Evolutionary conservation across 2,113 vertebrate species (phyloP), one percentile per base, ranked within the genome.

Genomic region (Eurystomus gularis): DNA sequence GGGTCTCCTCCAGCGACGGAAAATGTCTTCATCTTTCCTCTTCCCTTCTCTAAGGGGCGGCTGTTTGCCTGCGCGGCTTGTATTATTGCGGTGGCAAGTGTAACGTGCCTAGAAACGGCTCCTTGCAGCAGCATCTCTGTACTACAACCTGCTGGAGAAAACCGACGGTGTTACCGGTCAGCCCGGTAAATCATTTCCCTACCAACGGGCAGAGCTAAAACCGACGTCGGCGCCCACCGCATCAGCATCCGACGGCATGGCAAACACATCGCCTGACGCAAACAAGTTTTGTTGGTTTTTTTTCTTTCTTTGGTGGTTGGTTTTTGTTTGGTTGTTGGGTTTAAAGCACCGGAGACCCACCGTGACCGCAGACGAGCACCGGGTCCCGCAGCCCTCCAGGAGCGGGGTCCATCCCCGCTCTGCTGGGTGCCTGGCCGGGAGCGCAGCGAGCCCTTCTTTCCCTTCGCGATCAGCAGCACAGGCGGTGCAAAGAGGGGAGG

Each of bases 271-370:
- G 35, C 17, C 46, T n/a, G 24, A n/a, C 57, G 79, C 37, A 52
- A 90, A 39, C 7, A 60, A 64, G 76, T 33, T 37, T n/a, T n/a
- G n/a, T n/a, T n/a, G n/a, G n/a, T n/a, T n/a, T n/a, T 16, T 33
- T 46, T 23, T 11, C 24, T 7, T 62, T 28, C 24, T 62, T 40
- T 40, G 37, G n/a, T 61, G 35, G 17, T 18, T 23, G 31, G 46
- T 20, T 19, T 15, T 15, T 26, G 31, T 48, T 44, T 44, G 62
- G 49, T 21, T 24, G 8, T 25, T 31, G 13, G 40, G 40, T 3
- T 33, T 52, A 42, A 87, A 97, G 90, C 96, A 95, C 86, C 65
- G 91, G 88, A 96, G 85, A 91, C 94, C 96, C 85, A 64, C 93
- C 88, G 93, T 54, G 95, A 89, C 88, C 83, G 91, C 93, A 86